phyloP scores from a whole-genome alignment of 2,113 vertebrate genomes.

The Leiothrix lutea region DNA sequence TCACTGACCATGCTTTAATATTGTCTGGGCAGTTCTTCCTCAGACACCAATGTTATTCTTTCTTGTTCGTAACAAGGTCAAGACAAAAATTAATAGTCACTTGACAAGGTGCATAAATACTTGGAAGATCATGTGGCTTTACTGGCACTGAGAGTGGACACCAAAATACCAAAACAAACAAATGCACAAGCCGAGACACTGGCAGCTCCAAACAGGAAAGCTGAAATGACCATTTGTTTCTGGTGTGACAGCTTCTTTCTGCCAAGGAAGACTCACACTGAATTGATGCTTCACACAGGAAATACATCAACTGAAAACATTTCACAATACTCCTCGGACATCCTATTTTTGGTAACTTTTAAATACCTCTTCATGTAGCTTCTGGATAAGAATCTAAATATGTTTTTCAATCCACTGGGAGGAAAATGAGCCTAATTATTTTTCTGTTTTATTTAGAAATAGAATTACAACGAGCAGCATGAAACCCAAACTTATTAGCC shows the following conservation, averaged over 20 bases:
- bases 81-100: neutral
- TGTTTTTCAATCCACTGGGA: neutral
- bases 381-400: neutral
- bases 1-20: rapidly evolving
- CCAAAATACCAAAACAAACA: neutral
- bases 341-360: neutral
- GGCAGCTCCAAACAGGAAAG: neutral
- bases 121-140: neutral
- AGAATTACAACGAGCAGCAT: neutral
- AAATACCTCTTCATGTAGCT: neutral
- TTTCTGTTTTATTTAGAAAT: neutral
- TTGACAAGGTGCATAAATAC: neutral
- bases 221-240: neutral
- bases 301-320: neutral
- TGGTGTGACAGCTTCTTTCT: neutral
- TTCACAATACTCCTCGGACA: neutral
- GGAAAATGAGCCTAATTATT: neutral
- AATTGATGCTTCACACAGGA: neutral
- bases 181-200: rapidly evolving
- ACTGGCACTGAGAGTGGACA: neutral
- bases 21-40: neutral
- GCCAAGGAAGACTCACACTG: neutral
- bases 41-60: neutral
- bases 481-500: neutral
- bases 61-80: neutral